These are phyloP conservation scores for Hydroisotoma schaefferi DNA, from an alignment of 2,888 invertebrate species.

Conservation along the genomic window DNA sequence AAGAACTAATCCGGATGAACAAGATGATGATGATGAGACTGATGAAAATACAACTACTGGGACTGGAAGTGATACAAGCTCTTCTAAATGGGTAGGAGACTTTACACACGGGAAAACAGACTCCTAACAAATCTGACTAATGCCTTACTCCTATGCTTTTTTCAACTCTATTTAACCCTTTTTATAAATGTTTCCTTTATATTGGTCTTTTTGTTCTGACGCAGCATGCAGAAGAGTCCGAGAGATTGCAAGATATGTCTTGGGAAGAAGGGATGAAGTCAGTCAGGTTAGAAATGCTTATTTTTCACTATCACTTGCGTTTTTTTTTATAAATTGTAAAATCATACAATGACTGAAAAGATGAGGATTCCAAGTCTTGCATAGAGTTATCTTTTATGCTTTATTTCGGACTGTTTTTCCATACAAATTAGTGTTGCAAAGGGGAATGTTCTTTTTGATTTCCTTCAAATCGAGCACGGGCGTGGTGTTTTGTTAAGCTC, in stretches of 20 bases:
- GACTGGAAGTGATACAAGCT: conserved; percentile 45
- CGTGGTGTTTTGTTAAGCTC: conserved; percentile 38
- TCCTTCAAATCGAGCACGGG: conserved; percentile 46
- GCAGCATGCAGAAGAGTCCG: conserved; percentile 15
- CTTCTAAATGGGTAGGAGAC: conserved; percentile 45
- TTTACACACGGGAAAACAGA: background rate
- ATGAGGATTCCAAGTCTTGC: too few species aligned
- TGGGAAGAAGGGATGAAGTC: conserved; percentile 15
- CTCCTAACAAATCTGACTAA: background rate
- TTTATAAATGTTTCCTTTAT: conserved; percentile 4
- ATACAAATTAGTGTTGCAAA: conserved; percentile 43
- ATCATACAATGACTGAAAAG: too few species aligned
- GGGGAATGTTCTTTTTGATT: conserved; percentile 42
- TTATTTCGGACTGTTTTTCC: too few species aligned
- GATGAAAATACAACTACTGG: conserved; percentile 32
- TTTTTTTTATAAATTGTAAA: too few species aligned
- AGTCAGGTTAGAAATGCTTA: conserved; percentile 13
- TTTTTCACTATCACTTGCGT: too few species aligned
- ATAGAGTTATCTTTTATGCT: too few species aligned
- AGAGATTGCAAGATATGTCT: background rate
- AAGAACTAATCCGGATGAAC: conserved; percentile 6
- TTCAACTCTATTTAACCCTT: background rate
- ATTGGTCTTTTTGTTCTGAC: too few species aligned
- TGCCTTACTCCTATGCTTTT: background rate
- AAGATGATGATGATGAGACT: conserved; percentile 22